These are phyloP conservation scores for Dicaeum eximium DNA, from an alignment of 2,113 vertebrate species.

Conservation along the genomic window DNA sequence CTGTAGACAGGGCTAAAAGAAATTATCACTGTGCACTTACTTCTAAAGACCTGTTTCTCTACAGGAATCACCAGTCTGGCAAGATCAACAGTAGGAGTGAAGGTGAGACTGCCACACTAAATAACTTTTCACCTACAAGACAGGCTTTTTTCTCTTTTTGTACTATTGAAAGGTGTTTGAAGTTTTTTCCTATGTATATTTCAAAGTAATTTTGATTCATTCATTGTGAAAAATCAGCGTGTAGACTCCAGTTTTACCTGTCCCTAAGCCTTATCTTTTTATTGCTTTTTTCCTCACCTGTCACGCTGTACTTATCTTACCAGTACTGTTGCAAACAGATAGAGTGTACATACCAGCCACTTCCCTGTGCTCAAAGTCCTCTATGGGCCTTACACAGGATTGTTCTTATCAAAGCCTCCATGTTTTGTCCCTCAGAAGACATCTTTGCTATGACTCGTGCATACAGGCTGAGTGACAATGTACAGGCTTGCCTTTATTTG, in stretches of 20 bases:
- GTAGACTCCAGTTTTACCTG: background rate
- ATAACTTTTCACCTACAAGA: constrained; percentile 13
- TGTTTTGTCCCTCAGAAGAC: background rate
- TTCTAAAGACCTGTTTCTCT: constrained; percentile 41
- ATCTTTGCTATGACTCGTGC: background rate
- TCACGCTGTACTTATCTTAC: background rate
- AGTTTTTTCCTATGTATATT: constrained; percentile 2
- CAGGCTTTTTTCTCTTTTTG: constrained; percentile 19
- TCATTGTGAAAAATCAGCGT: background rate
- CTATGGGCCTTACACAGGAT: background rate
- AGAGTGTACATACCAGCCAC: background rate
- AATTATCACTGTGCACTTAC: background rate
- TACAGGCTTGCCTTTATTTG: background rate
- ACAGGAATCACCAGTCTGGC: constrained; percentile 32
- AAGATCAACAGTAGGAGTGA: constrained; percentile 3
- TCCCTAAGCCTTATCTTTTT: constrained; percentile 8
- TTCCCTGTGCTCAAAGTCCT: constrained; percentile 27
- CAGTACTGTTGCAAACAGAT: background rate
- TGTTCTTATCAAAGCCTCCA: background rate
- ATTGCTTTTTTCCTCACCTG: background rate
- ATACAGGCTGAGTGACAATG: background rate
- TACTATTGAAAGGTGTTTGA: constrained; percentile 8
- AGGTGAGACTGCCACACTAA: constrained; percentile 21
- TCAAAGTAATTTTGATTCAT: constrained; percentile 43
- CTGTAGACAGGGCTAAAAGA: background rate